These are phyloP conservation scores for Protobothrops flavoviridis DNA, from an alignment of 2,113 vertebrate genomes.

Conservation along the genomic window DNA sequence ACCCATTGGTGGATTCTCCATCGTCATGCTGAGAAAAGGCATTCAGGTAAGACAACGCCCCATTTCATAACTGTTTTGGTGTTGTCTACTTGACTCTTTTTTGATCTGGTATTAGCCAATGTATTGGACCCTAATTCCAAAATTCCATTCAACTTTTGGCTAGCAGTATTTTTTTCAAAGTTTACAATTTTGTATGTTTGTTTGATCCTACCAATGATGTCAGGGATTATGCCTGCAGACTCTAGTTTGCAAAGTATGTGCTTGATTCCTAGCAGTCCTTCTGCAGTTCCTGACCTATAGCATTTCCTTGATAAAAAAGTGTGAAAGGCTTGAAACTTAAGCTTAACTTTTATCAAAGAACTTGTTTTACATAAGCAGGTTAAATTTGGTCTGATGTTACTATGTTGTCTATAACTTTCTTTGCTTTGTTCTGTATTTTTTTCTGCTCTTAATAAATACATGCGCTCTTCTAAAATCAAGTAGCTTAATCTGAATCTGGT, in stretches of 20 bases:
- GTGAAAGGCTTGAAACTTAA: neutral
- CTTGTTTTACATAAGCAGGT: conserved; percentile 12
- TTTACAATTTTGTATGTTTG: neutral
- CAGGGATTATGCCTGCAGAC: neutral
- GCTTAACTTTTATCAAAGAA: neutral
- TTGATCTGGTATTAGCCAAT: neutral
- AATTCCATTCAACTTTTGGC: neutral
- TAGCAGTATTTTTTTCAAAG: neutral
- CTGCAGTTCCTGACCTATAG: too few relatives aligned
- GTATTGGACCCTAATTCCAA: neutral
- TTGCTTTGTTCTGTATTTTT: conserved; percentile 26
- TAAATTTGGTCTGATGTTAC: conserved; percentile 23
- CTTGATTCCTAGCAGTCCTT: neutral
- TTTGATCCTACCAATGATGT: neutral
- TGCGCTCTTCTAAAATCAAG: conserved; percentile 35
- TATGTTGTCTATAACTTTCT: neutral
- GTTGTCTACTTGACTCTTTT: neutral
- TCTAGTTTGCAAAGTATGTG: neutral
- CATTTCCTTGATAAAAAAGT: neutral
- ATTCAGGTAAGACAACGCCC: too few relatives aligned
- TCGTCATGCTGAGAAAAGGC: too few relatives aligned
- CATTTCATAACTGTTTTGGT: neutral
- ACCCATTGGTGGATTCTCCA: too few relatives aligned
- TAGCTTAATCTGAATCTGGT: conserved; percentile 34
- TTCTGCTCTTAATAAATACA: conserved; percentile 31